Base-by-base conservation (phyloP, 2,113 vertebrate species). In the Siniperca knerii region DNA sequence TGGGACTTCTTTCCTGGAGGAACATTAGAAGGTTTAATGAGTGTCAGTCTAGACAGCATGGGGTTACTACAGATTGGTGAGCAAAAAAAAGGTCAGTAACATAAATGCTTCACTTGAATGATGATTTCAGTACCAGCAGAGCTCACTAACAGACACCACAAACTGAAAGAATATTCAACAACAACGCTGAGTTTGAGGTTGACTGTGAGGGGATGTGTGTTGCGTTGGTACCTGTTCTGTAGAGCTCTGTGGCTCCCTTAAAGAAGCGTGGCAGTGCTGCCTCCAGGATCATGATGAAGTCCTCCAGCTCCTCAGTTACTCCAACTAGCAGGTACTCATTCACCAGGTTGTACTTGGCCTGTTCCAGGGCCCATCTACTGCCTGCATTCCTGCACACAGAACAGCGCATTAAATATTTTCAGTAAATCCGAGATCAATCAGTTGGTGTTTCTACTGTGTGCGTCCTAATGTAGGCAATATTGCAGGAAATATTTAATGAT, bases 271-370 rank as follows among this genome's bases (percentile, higher is more conserved):
- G 98, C 90, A 99, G 95, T 1, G 96, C 96, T 2, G 98, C 98
- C 90, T 99, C 98, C 95, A 99, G 85, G 85, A 99, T 95, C 98
- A 99, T 98, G 93, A 99, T 96, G 81, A 99, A 99, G 93, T 99
- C 98, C 95, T 99, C 98, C 79, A 99, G 96, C 91, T 99, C 98
- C 94, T 99, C 98, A 0, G 98, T 99, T 69, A 99, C 97, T 73
- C 98, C 98, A 69, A 99, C 98, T 80, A 99, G 94, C 93, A 99
- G 96, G 94, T 99, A 99, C 89, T 98, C 97, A 52, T 99, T 99
- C 90, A 99, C 94, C 92, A 99, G 96, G 95, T 99, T 99, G 90
- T 96, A 97, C 91, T 98, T 99, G 95, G 98, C 98, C 96, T 99
- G 97, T 79, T 99, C 98, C 96, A 99, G 96, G 62, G 98, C 98